Evolutionary conservation across 37 sponge, comb jelly and placozoan genomes (phyloP).

Genomic region (Axinella damicornis): DNA sequence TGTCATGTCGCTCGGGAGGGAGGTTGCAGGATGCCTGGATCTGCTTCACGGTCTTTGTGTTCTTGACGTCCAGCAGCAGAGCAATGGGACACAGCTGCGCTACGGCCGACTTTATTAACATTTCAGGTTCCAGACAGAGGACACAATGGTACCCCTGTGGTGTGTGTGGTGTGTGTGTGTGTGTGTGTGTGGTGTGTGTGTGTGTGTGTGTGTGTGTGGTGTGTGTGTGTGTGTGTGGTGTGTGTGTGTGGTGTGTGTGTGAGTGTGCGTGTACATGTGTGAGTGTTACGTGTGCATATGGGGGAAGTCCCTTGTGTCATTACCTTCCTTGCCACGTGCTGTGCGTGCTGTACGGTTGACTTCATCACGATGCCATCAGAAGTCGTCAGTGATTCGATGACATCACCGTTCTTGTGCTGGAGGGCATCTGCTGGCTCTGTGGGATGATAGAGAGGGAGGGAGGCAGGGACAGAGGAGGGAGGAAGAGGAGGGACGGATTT

Average conservation of each 20-base stretch:
- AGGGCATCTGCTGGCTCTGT: constrained; percentile 11
- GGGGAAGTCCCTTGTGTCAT: no score
- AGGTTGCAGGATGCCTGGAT: no score
- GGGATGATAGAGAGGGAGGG: neutral
- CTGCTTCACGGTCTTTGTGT: no score
- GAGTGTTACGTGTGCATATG: no score
- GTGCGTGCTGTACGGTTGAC: constrained; percentile 21
- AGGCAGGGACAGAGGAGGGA: neutral
- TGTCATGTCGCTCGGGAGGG: no score
- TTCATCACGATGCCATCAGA: neutral
- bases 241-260: no score
- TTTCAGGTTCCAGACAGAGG: constrained; percentile 4
- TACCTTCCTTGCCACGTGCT: neutral
- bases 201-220: no score
- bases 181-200: no score
- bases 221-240: no score
- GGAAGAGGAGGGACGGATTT: neutral
- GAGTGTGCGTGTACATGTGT: no score
- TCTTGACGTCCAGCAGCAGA: constrained; percentile 1
- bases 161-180: no score
- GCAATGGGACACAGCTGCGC: constrained; percentile 28
- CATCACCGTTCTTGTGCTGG: neutral
- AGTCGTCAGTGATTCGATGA: constrained; percentile 6
- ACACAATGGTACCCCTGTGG: constrained; percentile 64
- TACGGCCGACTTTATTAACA: neutral